Evolutionary conservation across 2,888 invertebrate species (phyloP).

Genomic region (Panopea generosa): DNA sequence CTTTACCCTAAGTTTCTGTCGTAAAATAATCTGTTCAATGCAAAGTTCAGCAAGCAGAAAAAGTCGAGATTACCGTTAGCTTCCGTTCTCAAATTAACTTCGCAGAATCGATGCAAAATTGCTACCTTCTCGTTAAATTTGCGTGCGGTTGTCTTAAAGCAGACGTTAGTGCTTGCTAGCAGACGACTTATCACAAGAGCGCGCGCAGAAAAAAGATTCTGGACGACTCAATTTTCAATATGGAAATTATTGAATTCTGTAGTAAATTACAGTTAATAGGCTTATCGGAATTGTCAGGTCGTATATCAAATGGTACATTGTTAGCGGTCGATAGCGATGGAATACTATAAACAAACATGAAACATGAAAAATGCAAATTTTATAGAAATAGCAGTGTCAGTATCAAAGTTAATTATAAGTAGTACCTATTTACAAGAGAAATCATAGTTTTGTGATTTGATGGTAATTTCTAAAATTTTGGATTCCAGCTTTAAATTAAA

Average conservation of each 20-base stretch:
- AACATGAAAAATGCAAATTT: slow-evolving; percentile 1
- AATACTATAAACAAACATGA: slow-evolving; percentile 15
- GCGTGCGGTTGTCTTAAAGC: slow-evolving; percentile 58
- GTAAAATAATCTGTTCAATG: background rate
- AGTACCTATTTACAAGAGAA: too few relatives aligned
- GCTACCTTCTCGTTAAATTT: slow-evolving; percentile 63
- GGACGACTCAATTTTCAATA: slow-evolving; percentile 60
- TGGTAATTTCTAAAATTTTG: too few relatives aligned
- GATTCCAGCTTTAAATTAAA: too few relatives aligned
- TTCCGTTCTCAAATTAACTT: slow-evolving; percentile 66
- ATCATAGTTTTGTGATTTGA: too few relatives aligned
- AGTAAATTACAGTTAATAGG: slow-evolving; percentile 64
- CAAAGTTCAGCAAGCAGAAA: slow-evolving; percentile 37
- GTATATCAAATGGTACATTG: slow-evolving; percentile 38
- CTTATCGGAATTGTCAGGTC: slow-evolving; percentile 52
- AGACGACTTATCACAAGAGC: slow-evolving; percentile 34
- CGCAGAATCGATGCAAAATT: slow-evolving; percentile 71
- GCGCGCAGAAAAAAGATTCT: slow-evolving; percentile 38
- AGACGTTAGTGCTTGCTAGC: slow-evolving; percentile 46
- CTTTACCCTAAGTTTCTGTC: too few relatives aligned
- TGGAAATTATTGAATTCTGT: slow-evolving; percentile 67
- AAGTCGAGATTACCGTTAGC: slow-evolving; percentile 58
- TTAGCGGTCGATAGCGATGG: slow-evolving; percentile 9
- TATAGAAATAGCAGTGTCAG: background rate
- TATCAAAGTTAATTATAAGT: background rate